Evolutionary conservation across 1,140 invertebrate species (phyloP).

Genomic region (Drosophila repletoides): DNA sequence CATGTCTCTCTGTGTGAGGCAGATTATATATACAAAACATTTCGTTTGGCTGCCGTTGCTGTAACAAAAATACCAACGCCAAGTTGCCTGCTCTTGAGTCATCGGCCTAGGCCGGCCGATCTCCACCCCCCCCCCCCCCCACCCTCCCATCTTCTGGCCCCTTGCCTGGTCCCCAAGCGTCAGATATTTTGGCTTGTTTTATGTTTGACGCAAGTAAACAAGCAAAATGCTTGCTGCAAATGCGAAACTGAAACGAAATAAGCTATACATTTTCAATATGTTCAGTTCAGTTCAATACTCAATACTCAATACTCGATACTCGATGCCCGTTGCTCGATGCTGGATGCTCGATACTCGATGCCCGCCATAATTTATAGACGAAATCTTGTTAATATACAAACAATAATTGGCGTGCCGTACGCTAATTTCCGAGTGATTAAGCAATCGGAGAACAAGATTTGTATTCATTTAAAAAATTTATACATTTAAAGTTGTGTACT

Average conservation of each 20-base stretch:
- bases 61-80: conserved; percentile 75
- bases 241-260: conserved; percentile 63
- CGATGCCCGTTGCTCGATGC: no score
- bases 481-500: no score
- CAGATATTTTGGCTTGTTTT: conserved; percentile 55
- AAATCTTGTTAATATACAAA: no score
- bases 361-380: conserved; percentile 2
- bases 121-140: not conserved
- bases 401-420: no score
- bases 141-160: not conserved
- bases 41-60: conserved; percentile 43
- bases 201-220: conserved; percentile 75
- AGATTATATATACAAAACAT: conserved; percentile 72
- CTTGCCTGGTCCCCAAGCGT: no score
- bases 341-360: no score
- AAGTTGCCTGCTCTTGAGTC: conserved; percentile 72
- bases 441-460: no score
- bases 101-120: conserved; percentile 57
- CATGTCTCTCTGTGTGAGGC: conserved; percentile 27
- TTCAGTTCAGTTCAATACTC: no score
- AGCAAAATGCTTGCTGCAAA: conserved; percentile 33
- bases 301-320: no score
- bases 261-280: conserved; percentile 54
- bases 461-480: no score
- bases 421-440: no score